These are phyloP conservation scores for Theristicus caerulescens DNA, from an alignment of 2,113 vertebrate species.

Conservation along the genomic window DNA sequence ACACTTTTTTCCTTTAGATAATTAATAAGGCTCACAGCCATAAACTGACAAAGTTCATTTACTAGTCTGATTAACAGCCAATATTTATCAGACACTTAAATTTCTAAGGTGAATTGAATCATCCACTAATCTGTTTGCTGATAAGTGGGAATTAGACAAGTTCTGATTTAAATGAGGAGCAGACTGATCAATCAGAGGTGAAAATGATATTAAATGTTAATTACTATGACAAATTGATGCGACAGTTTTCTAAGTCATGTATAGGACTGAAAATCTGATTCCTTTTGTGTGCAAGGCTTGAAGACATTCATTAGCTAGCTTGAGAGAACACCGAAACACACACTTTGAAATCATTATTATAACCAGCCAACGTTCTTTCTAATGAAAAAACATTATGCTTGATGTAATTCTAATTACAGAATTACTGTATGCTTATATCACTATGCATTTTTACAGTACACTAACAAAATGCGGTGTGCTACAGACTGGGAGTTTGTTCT, in stretches of 20 bases:
- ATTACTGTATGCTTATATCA: neutral
- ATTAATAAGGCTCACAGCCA: neutral
- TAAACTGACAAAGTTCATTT: neutral
- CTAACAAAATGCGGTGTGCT: neutral
- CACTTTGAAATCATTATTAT: neutral
- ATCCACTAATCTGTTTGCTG: neutral
- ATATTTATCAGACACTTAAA: neutral
- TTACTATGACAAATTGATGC: neutral
- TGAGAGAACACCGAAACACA: neutral
- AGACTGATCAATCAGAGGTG: slow-evolving; percentile 3
- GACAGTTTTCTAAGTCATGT: neutral
- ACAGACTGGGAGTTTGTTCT: neutral
- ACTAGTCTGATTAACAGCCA: neutral
- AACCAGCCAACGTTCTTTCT: neutral
- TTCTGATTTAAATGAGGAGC: neutral
- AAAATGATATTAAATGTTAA: slow-evolving; percentile 9
- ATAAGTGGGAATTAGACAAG: neutral
- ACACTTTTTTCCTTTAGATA: neutral
- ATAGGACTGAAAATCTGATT: neutral
- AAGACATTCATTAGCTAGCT: neutral
- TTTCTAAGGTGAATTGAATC: neutral
- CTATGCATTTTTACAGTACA: neutral
- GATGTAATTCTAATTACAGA: slow-evolving; percentile 46
- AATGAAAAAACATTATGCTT: slow-evolving; percentile 36
- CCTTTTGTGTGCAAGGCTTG: neutral